Conservation (phyloP, 2,797 vertebrate species). For the Syndactyla subalaris region DNA sequence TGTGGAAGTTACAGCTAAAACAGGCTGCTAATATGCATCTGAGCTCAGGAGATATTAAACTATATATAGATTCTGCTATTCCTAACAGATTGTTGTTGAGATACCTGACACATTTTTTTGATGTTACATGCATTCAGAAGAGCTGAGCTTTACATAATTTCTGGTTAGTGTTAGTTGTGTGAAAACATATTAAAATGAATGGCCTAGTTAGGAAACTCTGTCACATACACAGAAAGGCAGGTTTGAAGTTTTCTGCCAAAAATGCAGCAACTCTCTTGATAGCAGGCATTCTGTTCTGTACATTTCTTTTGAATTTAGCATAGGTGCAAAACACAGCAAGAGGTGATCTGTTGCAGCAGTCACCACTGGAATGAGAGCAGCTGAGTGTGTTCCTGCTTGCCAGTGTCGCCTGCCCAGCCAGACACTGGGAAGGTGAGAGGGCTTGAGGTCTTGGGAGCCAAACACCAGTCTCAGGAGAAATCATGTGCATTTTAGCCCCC, state of each 20-base stretch:
- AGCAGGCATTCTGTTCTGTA: background rate
- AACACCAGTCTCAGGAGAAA: background rate
- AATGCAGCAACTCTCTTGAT: background rate
- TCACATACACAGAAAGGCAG: background rate
- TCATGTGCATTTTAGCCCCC: fast-evolving
- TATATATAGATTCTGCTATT: constrained; percentile 63
- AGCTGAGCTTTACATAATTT: constrained; percentile 67
- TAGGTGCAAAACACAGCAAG: background rate
- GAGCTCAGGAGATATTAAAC: constrained; percentile 64
- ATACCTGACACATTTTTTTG: constrained; percentile 66
- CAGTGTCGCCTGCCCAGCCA: fast-evolving
- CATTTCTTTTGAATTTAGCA: background rate
- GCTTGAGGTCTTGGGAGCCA: background rate
- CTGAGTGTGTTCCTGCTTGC: background rate
- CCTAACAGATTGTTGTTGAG: constrained; percentile 62
- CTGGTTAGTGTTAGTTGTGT: constrained; percentile 55
- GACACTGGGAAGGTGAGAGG: background rate
- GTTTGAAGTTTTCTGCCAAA: background rate
- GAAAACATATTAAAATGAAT: constrained; percentile 54
- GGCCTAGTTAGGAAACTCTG: constrained; percentile 55
- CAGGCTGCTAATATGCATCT: constrained; percentile 46
- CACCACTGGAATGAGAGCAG: background rate
- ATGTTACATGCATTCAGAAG: constrained; percentile 48
- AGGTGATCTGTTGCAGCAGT: fast-evolving
- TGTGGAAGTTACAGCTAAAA: constrained; percentile 45